Base-by-base conservation (phyloP, 1,140 invertebrate species). In the Homalodisca vitripennis region DNA sequence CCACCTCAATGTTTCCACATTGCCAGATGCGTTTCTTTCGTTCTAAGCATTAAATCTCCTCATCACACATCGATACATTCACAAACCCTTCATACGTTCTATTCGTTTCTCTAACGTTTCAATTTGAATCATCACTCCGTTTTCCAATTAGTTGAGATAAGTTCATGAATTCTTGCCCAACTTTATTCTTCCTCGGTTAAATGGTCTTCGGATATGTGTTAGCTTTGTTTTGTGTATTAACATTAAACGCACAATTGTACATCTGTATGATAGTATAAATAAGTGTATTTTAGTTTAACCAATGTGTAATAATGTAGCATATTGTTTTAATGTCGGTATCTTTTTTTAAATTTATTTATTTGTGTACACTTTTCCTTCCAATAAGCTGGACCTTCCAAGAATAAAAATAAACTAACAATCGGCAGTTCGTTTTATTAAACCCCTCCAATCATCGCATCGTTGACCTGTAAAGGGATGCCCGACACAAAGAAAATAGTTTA, bases 261-360 rank as follows among this genome's bases (percentile, higher is more conserved):
- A 60, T 60, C 55, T 60, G 55, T 60, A 60, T 60, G 22, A 60
- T 60, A 60, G 26, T 30, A 60, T 60, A 27, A 60, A 60, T 60
- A 29, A 53, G 48, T 53, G 48, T 53, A 27, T 30, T 60, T 60
- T 60, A 26, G 55, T 60, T 60, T 2, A 60, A 22, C 55, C 55
- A 60, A 27, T 60, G 55, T 60, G 55, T 60, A 60, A 60, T 60
- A 60, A 60, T 60, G 55, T 60, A 60, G 55, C 22, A 27, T 60
- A 27, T 60, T 60, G n/a, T 60, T 60, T 60, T 27, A 60, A 27
- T 2, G 3, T 29, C 6, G 10, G n/a, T 27, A 2, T 6, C 3
- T 27, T 60, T 60, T 60, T 60, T 60, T 12, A 12, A 6, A 29
- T 60, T 60, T 27, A 60, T 60, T 60, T 60, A 60, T 60, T 60